Conservation (phyloP, 2,113 vertebrate species). For the Sphyrna mokarran region DNA sequence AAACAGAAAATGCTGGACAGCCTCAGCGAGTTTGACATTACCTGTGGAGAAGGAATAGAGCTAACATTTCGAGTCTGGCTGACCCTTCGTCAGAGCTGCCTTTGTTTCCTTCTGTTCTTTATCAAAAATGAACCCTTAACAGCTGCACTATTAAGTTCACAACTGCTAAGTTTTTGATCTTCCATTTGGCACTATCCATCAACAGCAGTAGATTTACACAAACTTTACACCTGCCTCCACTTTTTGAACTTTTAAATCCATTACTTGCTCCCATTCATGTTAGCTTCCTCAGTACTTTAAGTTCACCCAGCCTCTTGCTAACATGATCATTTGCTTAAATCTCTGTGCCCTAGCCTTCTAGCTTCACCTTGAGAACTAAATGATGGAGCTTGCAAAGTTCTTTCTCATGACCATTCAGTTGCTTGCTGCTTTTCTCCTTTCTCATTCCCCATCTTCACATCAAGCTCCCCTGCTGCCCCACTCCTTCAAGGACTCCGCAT, state of each 20-base stretch:
- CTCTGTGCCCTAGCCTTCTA: neutral
- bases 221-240: neutral
- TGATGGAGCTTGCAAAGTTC: neutral
- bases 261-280: neutral
- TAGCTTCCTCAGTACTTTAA: no score
- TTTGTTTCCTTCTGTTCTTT: neutral
- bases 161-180: neutral
- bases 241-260: neutral
- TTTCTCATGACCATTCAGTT: neutral
- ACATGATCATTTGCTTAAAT: neutral
- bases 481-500: neutral
- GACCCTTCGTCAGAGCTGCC: no score
- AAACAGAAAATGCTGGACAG: no score
- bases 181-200: neutral
- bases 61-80: no score
- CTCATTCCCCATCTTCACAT: neutral
- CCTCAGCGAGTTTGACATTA: no score
- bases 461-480: neutral
- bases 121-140: neutral
- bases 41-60: no score
- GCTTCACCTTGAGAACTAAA: neutral
- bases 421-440: neutral
- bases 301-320: neutral
- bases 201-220: neutral
- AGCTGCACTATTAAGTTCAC: neutral